Evolutionary conservation across 2,888 invertebrate genomes (phyloP).

Genomic region (Agrypnus murinus): DNA sequence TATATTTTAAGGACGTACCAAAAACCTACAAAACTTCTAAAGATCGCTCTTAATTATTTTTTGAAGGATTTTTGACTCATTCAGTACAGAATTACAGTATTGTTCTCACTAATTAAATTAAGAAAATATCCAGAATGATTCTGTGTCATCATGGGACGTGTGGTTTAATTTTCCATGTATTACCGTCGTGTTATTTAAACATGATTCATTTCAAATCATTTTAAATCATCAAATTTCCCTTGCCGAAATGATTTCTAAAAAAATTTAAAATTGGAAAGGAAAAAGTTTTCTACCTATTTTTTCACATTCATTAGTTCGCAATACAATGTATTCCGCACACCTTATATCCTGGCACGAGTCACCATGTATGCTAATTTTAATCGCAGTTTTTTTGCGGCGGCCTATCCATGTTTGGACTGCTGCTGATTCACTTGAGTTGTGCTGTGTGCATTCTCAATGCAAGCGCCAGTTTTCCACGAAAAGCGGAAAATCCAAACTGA

Average conservation of each 20-base stretch:
- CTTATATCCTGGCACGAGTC: conserved; percentile 29
- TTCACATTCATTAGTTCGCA: neutral
- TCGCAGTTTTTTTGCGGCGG: conserved; percentile 44
- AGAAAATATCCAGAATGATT: too few species aligned
- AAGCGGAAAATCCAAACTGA: conserved; percentile 19
- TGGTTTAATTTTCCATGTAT: conserved; percentile 3
- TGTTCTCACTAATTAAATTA: neutral
- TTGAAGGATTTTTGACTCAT: conserved; percentile 5
- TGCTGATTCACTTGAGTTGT: conserved; percentile 35
- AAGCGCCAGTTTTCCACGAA: conserved; percentile 31
- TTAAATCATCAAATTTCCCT: conserved; percentile 28
- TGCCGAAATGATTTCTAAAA: too few species aligned
- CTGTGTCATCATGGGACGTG: neutral
- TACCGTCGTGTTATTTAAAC: neutral
- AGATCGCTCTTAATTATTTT: neutral
- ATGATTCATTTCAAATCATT: conserved; percentile 15
- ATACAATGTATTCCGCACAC: conserved; percentile 14
- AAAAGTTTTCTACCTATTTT: neutral
- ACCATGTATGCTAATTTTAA: conserved; percentile 45
- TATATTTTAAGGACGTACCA: conserved; percentile 43
- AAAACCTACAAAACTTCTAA: conserved; percentile 26
- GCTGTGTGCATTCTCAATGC: conserved; percentile 27
- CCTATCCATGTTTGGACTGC: conserved; percentile 49
- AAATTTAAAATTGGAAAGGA: neutral
- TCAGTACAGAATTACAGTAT: neutral